These are phyloP conservation scores for Crocidura indochinensis DNA, from an alignment of 2,797 vertebrate genomes.

Conservation along the genomic window DNA sequence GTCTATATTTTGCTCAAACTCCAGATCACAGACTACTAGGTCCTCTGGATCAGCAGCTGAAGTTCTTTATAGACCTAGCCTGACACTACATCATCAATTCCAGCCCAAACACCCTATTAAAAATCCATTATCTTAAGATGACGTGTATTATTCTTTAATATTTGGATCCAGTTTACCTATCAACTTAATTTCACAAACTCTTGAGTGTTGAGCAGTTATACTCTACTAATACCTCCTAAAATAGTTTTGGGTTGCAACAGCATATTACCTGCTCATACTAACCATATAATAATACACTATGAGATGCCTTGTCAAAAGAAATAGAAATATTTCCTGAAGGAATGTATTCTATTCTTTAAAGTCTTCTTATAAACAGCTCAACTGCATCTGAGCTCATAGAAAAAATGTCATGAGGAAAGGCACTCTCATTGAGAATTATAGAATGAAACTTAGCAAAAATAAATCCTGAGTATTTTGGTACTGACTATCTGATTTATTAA, in stretches of 20 bases:
- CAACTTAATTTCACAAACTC: constrained; percentile 19
- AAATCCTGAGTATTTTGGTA: too few species aligned
- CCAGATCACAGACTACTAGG: background rate
- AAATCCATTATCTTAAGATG: background rate
- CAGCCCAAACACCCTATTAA: background rate
- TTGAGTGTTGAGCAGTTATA: background rate
- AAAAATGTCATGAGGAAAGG: too few species aligned
- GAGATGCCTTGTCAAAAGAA: background rate
- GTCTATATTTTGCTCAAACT: background rate
- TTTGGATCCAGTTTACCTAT: background rate
- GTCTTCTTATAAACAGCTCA: too few species aligned
- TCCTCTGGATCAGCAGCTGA: background rate
- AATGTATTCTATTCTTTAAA: too few species aligned
- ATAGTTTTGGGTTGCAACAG: background rate
- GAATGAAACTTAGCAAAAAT: too few species aligned
- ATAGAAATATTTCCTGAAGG: background rate
- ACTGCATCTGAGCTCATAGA: too few species aligned
- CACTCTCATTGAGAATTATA: too few species aligned
- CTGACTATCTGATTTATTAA: too few species aligned
- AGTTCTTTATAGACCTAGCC: background rate
- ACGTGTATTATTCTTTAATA: background rate
- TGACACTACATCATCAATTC: background rate
- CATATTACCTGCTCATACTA: constrained; percentile 15
- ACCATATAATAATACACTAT: background rate
- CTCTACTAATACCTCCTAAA: background rate